Percentiles rank a stretch among this genome's conserved stretches.
phyloP scores from a whole-genome alignment of 2,888 invertebrate species.

The Onchidella celtica region DNA sequence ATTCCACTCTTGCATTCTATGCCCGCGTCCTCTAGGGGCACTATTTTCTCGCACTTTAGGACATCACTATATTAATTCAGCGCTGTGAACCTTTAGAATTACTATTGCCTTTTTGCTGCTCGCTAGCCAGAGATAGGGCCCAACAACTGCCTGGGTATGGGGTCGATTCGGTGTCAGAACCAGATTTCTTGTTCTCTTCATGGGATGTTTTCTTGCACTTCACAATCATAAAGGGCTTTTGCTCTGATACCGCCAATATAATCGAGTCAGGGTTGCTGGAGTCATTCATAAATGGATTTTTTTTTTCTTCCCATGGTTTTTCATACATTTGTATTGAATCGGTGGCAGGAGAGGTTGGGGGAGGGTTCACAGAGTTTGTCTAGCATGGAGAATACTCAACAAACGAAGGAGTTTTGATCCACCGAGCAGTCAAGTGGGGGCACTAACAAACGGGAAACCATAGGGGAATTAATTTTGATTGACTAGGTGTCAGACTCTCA shows the following conservation, averaged over 20 bases:
- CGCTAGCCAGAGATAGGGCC: conserved; percentile 9
- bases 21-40: neutral
- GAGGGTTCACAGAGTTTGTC: conserved; percentile 17
- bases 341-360: neutral
- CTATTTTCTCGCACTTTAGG: conserved; percentile 29
- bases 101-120: neutral
- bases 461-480: conserved; percentile 19
- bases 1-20: neutral
- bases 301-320: neutral
- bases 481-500: conserved; percentile 14
- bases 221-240: neutral
- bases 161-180: neutral
- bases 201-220: neutral
- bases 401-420: conserved; percentile 12
- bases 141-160: neutral
- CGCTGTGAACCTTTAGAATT: conserved; percentile 21
- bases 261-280: conserved; percentile 10
- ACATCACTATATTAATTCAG: conserved; percentile 42
- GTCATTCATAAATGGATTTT: conserved; percentile 9
- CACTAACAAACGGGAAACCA: conserved; percentile 1
- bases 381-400: neutral
- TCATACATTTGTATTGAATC: conserved; percentile 8
- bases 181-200: neutral
- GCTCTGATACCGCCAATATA: conserved; percentile 8
- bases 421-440: conserved; percentile 9